Percentiles rank a stretch among this genome's conserved stretches.
Conservation (phyloP, 2,888 invertebrate species). For the Polyommatus iphigenia region DNA sequence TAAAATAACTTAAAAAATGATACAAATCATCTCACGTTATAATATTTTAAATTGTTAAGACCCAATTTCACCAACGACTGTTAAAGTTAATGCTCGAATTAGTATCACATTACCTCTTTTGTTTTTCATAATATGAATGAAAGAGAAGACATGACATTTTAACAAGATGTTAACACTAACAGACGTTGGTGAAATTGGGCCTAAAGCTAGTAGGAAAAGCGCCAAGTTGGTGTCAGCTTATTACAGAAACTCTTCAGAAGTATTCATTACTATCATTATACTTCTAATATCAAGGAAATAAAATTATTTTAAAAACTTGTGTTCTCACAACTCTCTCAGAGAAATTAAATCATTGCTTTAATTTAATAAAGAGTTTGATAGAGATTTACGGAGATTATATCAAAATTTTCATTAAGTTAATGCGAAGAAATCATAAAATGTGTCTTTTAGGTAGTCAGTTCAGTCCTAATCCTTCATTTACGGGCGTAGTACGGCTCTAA, state of each 20-base stretch:
- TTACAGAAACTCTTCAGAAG: neutral
- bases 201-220: neutral
- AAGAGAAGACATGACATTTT: no score
- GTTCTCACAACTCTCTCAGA: no score
- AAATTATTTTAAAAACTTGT: neutral
- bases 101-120: no score
- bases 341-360: no score
- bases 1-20: neutral
- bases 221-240: neutral
- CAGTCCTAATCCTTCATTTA: constrained; percentile 7
- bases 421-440: neutral
- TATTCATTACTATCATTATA: neutral
- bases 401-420: neutral
- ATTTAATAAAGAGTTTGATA: no score
- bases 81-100: no score
- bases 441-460: neutral
- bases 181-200: neutral
- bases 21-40: neutral
- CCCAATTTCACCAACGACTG: no score
- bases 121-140: no score
- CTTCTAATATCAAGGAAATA: neutral
- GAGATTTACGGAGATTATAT: neutral
- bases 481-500: neutral
- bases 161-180: no score
- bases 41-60: neutral